These are phyloP conservation scores for Gymnorhina tibicen DNA, from an alignment of 2,113 vertebrate species.

Conservation along the genomic window DNA sequence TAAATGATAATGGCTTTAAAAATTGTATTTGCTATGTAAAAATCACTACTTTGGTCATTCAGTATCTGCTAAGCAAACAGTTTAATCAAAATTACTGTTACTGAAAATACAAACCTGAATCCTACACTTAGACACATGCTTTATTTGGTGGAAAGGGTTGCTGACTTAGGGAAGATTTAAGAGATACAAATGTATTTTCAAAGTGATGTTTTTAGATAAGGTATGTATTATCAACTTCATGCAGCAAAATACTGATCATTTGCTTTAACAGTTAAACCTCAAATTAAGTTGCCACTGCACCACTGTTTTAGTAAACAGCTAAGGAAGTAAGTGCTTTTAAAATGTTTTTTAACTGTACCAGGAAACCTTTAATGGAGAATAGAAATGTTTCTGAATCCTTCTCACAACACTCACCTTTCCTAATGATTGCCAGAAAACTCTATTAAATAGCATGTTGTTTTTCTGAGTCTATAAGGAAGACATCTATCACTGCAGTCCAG, in stretches of 20 bases:
- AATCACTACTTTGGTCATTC: neutral
- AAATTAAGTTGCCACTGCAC: neutral
- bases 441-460: neutral
- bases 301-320: neutral
- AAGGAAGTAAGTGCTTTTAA: neutral
- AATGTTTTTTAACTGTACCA: neutral
- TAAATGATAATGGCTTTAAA: conserved; percentile 8
- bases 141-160: neutral
- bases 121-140: neutral
- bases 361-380: neutral
- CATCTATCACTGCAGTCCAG: neutral
- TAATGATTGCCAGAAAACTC: neutral
- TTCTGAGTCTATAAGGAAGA: neutral
- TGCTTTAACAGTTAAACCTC: neutral
- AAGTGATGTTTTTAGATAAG: neutral
- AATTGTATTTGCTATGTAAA: conserved; percentile 13
- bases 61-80: neutral
- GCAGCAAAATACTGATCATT: neutral
- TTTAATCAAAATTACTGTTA: conserved; percentile 22
- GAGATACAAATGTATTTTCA: neutral
- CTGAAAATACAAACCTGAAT: neutral
- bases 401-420: neutral
- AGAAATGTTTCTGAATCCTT: neutral
- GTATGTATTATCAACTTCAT: neutral
- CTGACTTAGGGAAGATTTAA: neutral